Evolutionary conservation across 2,797 vertebrate genomes (phyloP).

Genomic region (Eidolon dupreanum): DNA sequence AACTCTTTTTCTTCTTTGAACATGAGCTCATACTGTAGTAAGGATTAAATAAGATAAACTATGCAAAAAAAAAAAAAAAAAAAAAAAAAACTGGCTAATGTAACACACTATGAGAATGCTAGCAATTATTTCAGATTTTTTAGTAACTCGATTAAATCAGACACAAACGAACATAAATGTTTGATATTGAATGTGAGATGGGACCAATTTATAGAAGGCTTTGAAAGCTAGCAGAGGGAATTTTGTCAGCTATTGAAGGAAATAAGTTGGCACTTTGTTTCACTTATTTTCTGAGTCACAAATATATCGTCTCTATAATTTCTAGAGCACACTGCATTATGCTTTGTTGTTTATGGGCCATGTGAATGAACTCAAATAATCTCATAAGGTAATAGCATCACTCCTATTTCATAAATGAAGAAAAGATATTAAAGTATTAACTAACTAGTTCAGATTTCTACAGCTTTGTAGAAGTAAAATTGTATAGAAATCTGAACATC

Average conservation of each 20-base stretch:
- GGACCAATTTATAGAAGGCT: neutral
- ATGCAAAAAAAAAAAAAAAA: neutral
- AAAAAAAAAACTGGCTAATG: too few relatives aligned
- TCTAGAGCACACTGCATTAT: neutral
- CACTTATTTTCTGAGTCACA: neutral
- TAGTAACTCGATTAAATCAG: neutral
- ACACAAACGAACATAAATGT: neutral
- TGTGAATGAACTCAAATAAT: neutral
- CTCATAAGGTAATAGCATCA: neutral
- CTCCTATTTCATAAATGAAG: neutral
- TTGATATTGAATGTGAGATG: neutral
- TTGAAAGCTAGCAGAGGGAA: neutral
- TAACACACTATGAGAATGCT: neutral
- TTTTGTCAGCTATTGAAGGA: neutral
- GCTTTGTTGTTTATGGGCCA: fast-evolving
- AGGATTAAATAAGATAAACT: neutral
- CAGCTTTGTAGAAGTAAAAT: neutral
- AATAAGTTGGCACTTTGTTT: neutral
- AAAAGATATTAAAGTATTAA: neutral
- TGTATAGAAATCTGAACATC: neutral
- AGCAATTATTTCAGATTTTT: neutral
- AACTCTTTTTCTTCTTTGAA: neutral
- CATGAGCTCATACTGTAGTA: fast-evolving
- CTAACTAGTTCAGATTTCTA: neutral
- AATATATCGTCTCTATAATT: neutral